Evolutionary conservation across 2,888 invertebrate species (phyloP).

Genomic region (Zeuzera pyrina): DNA sequence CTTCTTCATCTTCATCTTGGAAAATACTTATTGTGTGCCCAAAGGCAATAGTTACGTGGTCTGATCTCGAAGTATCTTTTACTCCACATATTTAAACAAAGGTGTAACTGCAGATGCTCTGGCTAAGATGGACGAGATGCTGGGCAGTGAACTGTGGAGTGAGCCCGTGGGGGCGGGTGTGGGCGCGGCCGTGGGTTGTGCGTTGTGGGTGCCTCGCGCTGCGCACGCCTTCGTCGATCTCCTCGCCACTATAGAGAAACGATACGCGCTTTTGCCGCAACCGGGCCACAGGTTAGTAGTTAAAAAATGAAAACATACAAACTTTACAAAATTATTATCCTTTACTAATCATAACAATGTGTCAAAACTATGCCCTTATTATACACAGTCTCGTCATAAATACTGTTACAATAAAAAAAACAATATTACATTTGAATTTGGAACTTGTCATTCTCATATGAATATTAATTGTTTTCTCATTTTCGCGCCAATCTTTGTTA

Average conservation of each 20-base stretch:
- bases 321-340: too few relatives aligned
- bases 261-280: constrained; percentile 86
- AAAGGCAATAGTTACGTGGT: too few relatives aligned
- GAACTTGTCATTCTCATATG: too few relatives aligned
- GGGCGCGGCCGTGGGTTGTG: constrained; percentile 67
- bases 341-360: background rate
- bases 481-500: too few relatives aligned
- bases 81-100: too few relatives aligned
- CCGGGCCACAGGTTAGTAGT: constrained; percentile 84
- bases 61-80: too few relatives aligned
- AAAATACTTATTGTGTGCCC: too few relatives aligned
- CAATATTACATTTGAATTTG: too few relatives aligned
- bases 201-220: constrained; percentile 87
- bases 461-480: too few relatives aligned
- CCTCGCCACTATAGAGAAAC: constrained; percentile 88
- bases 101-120: constrained; percentile 87
- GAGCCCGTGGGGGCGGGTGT: constrained; percentile 70
- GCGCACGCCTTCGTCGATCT: constrained; percentile 91
- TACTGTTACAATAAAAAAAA: too few relatives aligned
- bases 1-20: too few relatives aligned
- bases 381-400: too few relatives aligned
- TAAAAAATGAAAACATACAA: background rate
- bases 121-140: constrained; percentile 90
- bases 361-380: background rate
- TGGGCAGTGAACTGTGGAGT: constrained; percentile 83